Conservation (phyloP, 1,140 invertebrate genomes). For the Pseudomyrmex pallidus region DNA sequence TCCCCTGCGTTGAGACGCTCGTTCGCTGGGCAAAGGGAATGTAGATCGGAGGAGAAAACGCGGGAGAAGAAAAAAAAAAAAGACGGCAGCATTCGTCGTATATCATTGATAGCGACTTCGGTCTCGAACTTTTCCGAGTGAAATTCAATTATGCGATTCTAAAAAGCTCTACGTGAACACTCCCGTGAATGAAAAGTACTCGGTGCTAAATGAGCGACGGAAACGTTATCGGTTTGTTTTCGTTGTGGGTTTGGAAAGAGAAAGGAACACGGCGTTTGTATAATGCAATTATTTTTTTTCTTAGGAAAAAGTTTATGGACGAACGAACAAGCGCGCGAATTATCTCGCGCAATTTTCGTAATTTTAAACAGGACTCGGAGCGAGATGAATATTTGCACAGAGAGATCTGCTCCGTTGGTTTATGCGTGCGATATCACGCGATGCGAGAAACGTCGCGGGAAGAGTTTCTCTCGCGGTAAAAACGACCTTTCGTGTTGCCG, state of each 20-base stretch:
- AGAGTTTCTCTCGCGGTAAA: background rate
- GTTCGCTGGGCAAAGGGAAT: background rate
- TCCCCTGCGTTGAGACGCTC: slow-evolving; percentile 43
- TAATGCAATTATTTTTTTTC: too few relatives aligned
- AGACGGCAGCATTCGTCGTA: slow-evolving; percentile 45
- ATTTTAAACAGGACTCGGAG: background rate
- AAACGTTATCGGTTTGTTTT: slow-evolving; percentile 40
- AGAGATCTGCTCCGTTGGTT: too few relatives aligned
- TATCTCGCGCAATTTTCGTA: background rate
- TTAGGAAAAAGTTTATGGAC: background rate
- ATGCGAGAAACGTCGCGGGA: background rate
- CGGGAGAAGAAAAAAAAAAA: background rate
- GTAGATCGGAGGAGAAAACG: background rate
- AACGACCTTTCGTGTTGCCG: slow-evolving; percentile 10
- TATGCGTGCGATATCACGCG: too few relatives aligned
- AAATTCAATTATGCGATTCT: slow-evolving; percentile 66
- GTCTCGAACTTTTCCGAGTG: slow-evolving; percentile 21
- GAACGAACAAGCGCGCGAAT: background rate
- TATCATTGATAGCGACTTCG: slow-evolving; percentile 61
- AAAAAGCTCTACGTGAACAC: slow-evolving; percentile 41
- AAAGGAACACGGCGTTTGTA: too few relatives aligned
- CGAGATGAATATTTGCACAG: too few relatives aligned
- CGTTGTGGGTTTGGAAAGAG: background rate
- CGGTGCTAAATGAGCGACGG: slow-evolving; percentile 22
- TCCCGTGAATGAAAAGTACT: slow-evolving; percentile 3